Conservation (phyloP, 2,797 vertebrate genomes). For the Myotis findleyi region DNA sequence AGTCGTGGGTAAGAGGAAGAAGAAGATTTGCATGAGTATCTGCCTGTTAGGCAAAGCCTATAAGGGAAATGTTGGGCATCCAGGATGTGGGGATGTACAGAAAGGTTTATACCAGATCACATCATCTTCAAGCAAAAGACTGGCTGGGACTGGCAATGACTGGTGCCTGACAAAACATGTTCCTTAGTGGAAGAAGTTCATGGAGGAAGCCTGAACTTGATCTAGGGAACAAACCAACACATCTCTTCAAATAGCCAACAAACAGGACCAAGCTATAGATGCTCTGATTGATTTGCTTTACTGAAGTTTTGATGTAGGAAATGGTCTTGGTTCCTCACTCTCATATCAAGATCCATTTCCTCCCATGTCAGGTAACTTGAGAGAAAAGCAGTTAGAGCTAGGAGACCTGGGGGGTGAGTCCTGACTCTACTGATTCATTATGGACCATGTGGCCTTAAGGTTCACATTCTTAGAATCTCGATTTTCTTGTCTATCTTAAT, state of each 20-base stretch:
- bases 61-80: neutral
- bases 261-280: neutral
- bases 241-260: neutral
- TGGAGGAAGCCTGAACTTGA: neutral
- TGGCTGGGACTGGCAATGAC: neutral
- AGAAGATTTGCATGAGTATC: accelerated
- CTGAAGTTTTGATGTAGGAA: neutral
- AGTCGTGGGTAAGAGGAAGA: neutral
- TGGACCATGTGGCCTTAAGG: neutral
- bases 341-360: neutral
- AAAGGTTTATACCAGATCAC: no score
- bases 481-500: neutral
- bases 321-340: neutral
- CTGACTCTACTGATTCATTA: neutral
- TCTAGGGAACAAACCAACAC: neutral
- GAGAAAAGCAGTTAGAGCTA: neutral
- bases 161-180: accelerated
- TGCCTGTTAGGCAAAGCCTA: accelerated
- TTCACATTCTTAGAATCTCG: neutral
- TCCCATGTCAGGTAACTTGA: neutral
- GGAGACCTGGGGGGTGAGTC: neutral
- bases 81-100: neutral
- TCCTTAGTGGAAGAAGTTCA: neutral
- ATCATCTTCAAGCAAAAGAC: neutral
- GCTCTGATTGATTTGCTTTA: neutral